Evolutionary conservation across 1,140 invertebrate genomes (phyloP), one percentile per base, ranked within the genome.

Genomic region (Drosophila fuyamai): DNA sequence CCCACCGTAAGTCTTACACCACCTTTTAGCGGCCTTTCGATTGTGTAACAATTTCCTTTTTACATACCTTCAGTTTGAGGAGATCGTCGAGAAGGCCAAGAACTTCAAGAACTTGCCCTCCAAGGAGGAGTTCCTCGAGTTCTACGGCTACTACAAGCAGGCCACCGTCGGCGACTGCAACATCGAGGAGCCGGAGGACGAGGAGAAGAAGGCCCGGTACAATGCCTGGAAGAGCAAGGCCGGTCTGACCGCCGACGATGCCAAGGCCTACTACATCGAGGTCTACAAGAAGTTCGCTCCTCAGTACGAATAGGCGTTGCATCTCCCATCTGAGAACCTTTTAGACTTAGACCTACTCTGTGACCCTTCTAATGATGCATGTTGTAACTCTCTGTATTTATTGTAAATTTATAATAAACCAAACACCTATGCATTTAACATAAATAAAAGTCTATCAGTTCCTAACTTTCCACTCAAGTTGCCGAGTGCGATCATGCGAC

Each of bases 131-230:
- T 94, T 98, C 83, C 93, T 98, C 36, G 95, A 97, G 72, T 90
- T 99, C 10, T 99, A 99, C 92, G 96, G 95, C 12, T 93, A 98
- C 1, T 99, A 94, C 93, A 99, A 99, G 92, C 98, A 99, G 93
- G 97, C 94, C n/a, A 96, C 94, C 43, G 94, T 96, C 53, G 97
- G 97, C n/a, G 97, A 98, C 86, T 94, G 95, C 76, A 96, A 97
- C 76, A 96, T 95, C 92, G 96, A 93, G 55, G 95, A 96, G 84
- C 98, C 98, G 58, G 93, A 99, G 44, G 98, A 99, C 93, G 94
- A 98, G 66, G 98, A 98, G 92, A 97, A 97, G 53, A 99, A 99
- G 94, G 97, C 98, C 0, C 99, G 99, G 92, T 99, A 98, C 97
- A 96, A 98, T 77, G 95, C 97, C 14, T 99, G 98, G 98, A 95